Evolutionary conservation across 2,888 invertebrate species (phyloP).

Genomic region (Ormyrus nitidulus): DNA sequence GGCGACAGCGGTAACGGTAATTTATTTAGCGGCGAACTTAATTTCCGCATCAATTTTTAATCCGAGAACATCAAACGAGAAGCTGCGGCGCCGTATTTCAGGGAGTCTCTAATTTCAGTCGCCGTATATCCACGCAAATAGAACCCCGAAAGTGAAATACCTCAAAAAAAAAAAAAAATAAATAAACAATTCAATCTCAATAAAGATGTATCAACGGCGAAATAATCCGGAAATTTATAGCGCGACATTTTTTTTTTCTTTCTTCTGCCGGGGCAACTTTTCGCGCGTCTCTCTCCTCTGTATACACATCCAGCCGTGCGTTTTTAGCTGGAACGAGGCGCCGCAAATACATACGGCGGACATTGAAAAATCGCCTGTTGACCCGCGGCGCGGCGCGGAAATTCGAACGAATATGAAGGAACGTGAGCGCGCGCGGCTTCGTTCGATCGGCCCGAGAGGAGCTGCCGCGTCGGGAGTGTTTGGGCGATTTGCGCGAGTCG

Average conservation of each 20-base stretch:
- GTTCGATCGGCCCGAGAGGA: too few relatives aligned
- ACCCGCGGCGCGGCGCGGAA: not conserved
- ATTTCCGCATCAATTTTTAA: too few relatives aligned
- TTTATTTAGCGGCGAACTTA: too few relatives aligned
- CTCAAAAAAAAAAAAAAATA: not conserved
- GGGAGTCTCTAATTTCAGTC: too few relatives aligned
- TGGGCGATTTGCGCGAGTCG: too few relatives aligned
- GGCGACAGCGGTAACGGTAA: too few relatives aligned
- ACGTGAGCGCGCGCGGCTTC: not conserved
- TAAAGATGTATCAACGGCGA: constrained; percentile 10
- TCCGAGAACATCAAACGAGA: too few relatives aligned
- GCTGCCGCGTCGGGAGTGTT: too few relatives aligned
- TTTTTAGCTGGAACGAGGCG: not conserved
- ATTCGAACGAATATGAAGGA: not conserved
- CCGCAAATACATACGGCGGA: constrained; percentile 15
- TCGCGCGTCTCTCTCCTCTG: not conserved
- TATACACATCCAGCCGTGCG: constrained; percentile 14
- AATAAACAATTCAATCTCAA: constrained; percentile 17
- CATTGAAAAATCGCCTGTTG: constrained; percentile 41
- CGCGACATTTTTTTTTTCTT: not conserved
- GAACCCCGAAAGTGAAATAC: too few relatives aligned
- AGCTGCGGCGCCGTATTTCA: too few relatives aligned
- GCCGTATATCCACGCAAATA: too few relatives aligned
- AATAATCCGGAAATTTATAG: constrained; percentile 21
- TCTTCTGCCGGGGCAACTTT: not conserved